These are phyloP conservation scores for Aphidius gifuensis DNA, from an alignment of 1,140 invertebrate genomes.

Conservation along the genomic window DNA sequence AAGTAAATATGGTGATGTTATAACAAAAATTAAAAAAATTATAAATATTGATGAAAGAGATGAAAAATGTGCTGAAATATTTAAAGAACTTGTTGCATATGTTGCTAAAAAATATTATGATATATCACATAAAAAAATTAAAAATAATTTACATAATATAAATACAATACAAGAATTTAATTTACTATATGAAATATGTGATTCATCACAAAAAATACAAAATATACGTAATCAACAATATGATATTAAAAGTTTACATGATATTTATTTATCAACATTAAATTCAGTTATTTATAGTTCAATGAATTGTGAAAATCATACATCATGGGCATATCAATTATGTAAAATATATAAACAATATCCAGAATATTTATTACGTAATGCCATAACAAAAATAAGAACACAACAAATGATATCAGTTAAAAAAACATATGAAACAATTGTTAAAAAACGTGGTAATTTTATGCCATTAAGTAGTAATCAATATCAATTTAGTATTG, in stretches of 20 bases:
- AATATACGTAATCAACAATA: slow-evolving; percentile 34
- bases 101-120: slow-evolving; percentile 49
- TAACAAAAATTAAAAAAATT: slow-evolving; percentile 38
- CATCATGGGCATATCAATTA: slow-evolving; percentile 63
- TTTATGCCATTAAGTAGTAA: slow-evolving; percentile 57
- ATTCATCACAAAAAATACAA: slow-evolving; percentile 38
- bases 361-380: slow-evolving; percentile 60
- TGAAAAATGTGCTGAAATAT: slow-evolving; percentile 37
- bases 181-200: slow-evolving; percentile 36
- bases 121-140: slow-evolving; percentile 44
- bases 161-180: slow-evolving; percentile 54
- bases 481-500: slow-evolving; percentile 57
- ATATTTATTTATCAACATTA: slow-evolving; percentile 50
- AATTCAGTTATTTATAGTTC: slow-evolving; percentile 62
- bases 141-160: slow-evolving; percentile 41
- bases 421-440: slow-evolving; percentile 45
- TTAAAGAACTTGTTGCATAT: slow-evolving; percentile 46
- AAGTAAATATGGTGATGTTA: slow-evolving; percentile 41
- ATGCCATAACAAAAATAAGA: slow-evolving; percentile 60
- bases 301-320: slow-evolving; percentile 62
- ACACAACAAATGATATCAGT: slow-evolving; percentile 59
- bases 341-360: slow-evolving; percentile 72
- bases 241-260: slow-evolving; percentile 40
- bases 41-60: slow-evolving; percentile 38
- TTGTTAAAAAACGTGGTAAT: slow-evolving; percentile 48